Evolutionary conservation across 2,113 vertebrate species (phyloP).

Genomic region (Rhinolophus sinicus): DNA sequence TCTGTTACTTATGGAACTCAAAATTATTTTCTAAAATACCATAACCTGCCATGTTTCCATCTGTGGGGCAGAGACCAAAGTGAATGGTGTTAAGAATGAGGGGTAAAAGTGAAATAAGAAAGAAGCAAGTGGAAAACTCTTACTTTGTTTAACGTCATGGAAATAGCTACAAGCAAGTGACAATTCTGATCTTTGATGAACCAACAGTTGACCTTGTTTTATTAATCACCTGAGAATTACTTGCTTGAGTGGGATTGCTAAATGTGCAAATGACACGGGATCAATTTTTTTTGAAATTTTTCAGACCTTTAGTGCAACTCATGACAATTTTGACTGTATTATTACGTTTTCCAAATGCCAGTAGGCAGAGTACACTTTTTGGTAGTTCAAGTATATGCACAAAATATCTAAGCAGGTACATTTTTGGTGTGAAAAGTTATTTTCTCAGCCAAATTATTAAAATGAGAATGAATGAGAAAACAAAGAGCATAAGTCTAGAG

Average conservation of each 20-base stretch:
- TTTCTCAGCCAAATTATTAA: slow-evolving; percentile 16
- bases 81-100: background rate
- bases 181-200: background rate
- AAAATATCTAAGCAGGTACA: background rate
- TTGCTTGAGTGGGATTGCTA: background rate
- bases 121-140: background rate
- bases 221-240: background rate
- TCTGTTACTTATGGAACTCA: background rate
- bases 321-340: background rate
- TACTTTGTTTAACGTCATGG: background rate
- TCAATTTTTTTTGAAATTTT: background rate
- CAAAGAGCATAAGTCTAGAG: background rate
- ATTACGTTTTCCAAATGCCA: background rate
- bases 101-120: background rate
- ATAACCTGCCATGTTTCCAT: background rate
- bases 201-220: background rate
- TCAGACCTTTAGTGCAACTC: slow-evolving; percentile 7
- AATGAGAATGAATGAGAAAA: background rate
- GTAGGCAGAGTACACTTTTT: background rate
- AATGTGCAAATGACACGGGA: background rate
- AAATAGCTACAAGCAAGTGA: background rate
- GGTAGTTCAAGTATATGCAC: background rate
- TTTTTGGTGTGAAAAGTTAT: background rate
- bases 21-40: slow-evolving; percentile 1
- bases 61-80: background rate